Base-by-base conservation (phyloP, 2,888 invertebrate genomes). In the Rutpela maculata region DNA sequence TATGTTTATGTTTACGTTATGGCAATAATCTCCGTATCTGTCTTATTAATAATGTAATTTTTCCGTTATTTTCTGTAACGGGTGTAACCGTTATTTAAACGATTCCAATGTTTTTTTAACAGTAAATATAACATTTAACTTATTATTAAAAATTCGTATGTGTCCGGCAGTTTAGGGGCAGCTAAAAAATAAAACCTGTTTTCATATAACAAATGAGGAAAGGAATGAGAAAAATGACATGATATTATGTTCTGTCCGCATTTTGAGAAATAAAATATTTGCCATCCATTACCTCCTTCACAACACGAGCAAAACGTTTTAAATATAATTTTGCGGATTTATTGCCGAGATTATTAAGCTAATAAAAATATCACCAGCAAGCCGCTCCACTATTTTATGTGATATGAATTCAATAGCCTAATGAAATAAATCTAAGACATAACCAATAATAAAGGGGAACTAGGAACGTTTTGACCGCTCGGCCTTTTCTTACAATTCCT, bases 351-450 rank as follows among this genome's bases (percentile, higher is more conserved):
- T 26, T 69, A 69, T 69, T 70, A 70, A 43, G 43, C 43, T 22
- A 43, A 67, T 67, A 74, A 74, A 74, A 57, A 65, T 60, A 74
- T 74, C 66, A 67, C 35, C 57, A n/a, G 15, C 65, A 43, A 60
- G 67, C 59, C 22, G 74, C 56, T 56, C 26, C 66, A 38, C 63
- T 63, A 68, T 72, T 78, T 75, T 68, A 75, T 75, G 63, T 22
- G 72, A 69, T 69, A 59, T 62, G 69, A 69, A 78, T 78, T 69
- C 75, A 75, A 75, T 78, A 73, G 68, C 66, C 38, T 63, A 68
- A 69, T 75, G 68, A 57, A 78, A 78, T 78, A 78, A 78, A 78
- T 78, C 76, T 18, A 63, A 57, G 75, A 75, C 38, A 19, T 17
- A n/a, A 22, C 70, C 70, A 22, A 70, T 70, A 70, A 70, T 70